Base-by-base conservation (phyloP, 2,888 invertebrate species). In the Petrolisthes cinctipes region DNA sequence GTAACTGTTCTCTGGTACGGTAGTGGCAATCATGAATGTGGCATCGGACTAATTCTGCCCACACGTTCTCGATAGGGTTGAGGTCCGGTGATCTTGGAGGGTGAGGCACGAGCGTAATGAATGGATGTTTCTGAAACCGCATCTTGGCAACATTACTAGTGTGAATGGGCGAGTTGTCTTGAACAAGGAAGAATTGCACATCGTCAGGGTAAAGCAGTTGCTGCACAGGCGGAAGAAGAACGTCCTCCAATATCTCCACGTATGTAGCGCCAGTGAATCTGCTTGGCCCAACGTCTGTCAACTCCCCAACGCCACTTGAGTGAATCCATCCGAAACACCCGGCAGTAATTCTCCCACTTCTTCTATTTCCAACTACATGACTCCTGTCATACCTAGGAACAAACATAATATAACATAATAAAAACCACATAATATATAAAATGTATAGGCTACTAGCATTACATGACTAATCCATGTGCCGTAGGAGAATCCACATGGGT, bases 281-380 rank as follows among this genome's bases (percentile, higher is more conserved):
- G 14, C 80, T 57, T 5, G 56, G 80, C 23, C 80, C 80, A 11
- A 17, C 23, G 56, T 80, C 80, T n/a, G n/a, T 23, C 56, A 78
- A 56, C 80, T 80, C 80, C n/a, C 80, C 80, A 5, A 80, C 80
- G 57, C 80, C 80, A 56, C 54, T 56, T 7, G 80, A n/a, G 56
- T 80, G 56, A 20, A 80, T 80, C 80, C 80, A 80, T 53, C 80
- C n/a, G 17, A 80, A 80, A 1, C 54, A 4, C 5, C 56, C 56
- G 57, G 54, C 57, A 53, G 9, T 11, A n/a, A 80, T 23, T n/a
- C 57, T 53, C 80, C 80, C 80, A 57, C n/a, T n/a, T n/a, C n/a
- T n/a, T n/a, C n/a, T n/a, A n/a, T n/a, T n/a, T n/a, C n/a, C n/a
- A n/a, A n/a, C n/a, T n/a, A n/a, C n/a, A n/a, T n/a, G n/a, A n/a